Conservation (phyloP, 2,797 vertebrate genomes). For the Masticophis lateralis region DNA sequence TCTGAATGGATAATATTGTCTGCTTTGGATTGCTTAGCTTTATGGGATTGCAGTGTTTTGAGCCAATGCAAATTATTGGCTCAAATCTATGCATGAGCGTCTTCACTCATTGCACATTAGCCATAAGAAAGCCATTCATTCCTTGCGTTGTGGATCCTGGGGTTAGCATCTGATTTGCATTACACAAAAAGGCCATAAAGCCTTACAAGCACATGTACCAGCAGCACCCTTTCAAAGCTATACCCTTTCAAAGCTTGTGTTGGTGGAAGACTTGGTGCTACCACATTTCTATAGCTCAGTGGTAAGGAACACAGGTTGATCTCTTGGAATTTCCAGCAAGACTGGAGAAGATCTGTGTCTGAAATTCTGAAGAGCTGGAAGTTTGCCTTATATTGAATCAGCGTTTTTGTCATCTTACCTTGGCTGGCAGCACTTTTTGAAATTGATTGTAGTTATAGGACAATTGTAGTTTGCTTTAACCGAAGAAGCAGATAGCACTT, state of each 20-base stretch:
- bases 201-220: background rate
- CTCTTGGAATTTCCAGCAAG: background rate
- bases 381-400: background rate
- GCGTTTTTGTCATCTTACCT: background rate
- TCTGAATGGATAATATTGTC: constrained; percentile 40
- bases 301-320: background rate
- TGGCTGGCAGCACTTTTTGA: background rate
- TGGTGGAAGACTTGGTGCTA: background rate
- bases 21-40: constrained; percentile 40
- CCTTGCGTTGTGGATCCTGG: background rate
- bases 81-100: background rate
- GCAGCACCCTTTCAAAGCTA: background rate
- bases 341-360: background rate
- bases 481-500: background rate
- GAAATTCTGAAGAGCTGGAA: background rate
- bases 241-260: background rate
- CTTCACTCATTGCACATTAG: fast-evolving
- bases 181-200: constrained; percentile 3
- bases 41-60: constrained; percentile 15
- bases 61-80: constrained; percentile 17
- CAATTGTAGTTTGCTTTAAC: background rate
- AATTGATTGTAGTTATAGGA: background rate
- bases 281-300: background rate
- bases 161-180: background rate
- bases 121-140: constrained; percentile 23